Evolutionary conservation across 2,797 vertebrate species (phyloP).

Genomic region (Gouania willdenowi): DNA sequence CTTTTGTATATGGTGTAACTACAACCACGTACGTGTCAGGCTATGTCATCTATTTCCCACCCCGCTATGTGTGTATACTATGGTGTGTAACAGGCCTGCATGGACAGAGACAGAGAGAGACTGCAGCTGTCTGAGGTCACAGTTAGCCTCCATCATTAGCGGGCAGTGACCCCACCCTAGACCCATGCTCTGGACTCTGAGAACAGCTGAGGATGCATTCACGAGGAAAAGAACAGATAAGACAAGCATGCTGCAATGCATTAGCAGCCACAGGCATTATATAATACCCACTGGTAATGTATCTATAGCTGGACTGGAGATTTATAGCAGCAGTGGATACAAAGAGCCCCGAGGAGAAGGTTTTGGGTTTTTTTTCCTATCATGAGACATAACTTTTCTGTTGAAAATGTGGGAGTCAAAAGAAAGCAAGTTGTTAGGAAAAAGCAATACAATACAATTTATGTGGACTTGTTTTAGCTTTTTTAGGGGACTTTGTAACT

Average conservation of each 20-base stretch:
- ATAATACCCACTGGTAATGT: constrained; percentile 41
- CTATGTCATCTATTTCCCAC: constrained; percentile 15
- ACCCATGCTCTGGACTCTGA: constrained; percentile 30
- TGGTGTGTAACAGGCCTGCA: constrained; percentile 15
- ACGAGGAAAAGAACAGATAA: constrained; percentile 25
- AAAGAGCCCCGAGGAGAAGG: constrained; percentile 9
- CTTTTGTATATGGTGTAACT: constrained; percentile 5
- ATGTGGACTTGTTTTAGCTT: no score
- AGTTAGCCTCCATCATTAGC: constrained; percentile 35
- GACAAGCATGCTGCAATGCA: constrained; percentile 37
- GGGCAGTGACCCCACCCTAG: constrained; percentile 48
- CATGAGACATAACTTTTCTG: no score
- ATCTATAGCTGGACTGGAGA: constrained; percentile 18
- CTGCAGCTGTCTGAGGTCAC: constrained; percentile 63
- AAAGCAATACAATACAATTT: no score
- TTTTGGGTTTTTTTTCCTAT: no score
- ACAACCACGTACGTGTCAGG: constrained; percentile 7
- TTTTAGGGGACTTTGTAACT: no score
- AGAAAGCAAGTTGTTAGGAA: no score
- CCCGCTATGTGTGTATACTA: constrained; percentile 23
- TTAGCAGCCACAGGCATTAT: constrained; percentile 41
- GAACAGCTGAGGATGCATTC: constrained; percentile 62
- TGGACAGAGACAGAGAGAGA: constrained; percentile 16
- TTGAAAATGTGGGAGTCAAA: constrained; percentile 17
- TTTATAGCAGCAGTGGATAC: constrained; percentile 23